phyloP scores from a whole-genome alignment of 2,797 vertebrate species.

The Sebastolobus alascanus region DNA sequence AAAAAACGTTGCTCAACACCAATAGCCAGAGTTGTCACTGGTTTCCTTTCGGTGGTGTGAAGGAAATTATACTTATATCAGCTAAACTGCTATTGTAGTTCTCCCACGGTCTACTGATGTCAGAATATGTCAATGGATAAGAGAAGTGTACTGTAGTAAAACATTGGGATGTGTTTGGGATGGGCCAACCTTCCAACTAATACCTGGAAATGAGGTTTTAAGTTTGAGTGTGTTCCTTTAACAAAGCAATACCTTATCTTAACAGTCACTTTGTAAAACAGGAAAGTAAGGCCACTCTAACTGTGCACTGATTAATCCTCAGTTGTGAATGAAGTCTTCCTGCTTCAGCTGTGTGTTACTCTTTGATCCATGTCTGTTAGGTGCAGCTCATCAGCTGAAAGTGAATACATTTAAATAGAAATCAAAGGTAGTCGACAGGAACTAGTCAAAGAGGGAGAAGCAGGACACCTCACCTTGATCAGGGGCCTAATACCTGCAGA shows the following conservation, averaged over 20 bases:
- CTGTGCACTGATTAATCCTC: slow-evolving; percentile 1
- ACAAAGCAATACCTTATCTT: background rate
- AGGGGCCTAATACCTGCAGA: slow-evolving; percentile 3
- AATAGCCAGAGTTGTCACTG: slow-evolving; percentile 1
- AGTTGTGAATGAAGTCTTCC: slow-evolving; percentile 1
- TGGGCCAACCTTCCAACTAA: background rate
- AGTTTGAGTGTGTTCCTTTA: background rate
- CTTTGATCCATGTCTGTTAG: slow-evolving; percentile 26
- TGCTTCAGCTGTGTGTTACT: slow-evolving; percentile 20
- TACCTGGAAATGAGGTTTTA: background rate
- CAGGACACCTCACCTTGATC: slow-evolving; percentile 23
- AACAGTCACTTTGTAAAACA: background rate
- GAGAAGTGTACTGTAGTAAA: background rate
- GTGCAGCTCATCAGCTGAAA: slow-evolving; percentile 27
- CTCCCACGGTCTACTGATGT: background rate
- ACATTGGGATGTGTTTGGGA: background rate
- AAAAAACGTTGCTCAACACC: slow-evolving; percentile 7
- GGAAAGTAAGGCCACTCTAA: background rate
- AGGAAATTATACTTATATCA: slow-evolving; percentile 3
- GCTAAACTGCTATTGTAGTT: slow-evolving; percentile 6
- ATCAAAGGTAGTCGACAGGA: slow-evolving; percentile 44
- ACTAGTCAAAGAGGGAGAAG: slow-evolving; percentile 16
- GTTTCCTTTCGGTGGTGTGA: slow-evolving; percentile 18
- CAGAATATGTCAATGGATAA: slow-evolving; percentile 3
- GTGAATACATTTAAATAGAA: slow-evolving; percentile 35